These are phyloP conservation scores for Acronicta psi DNA, from an alignment of 2,888 invertebrate genomes.

Conservation along the genomic window DNA sequence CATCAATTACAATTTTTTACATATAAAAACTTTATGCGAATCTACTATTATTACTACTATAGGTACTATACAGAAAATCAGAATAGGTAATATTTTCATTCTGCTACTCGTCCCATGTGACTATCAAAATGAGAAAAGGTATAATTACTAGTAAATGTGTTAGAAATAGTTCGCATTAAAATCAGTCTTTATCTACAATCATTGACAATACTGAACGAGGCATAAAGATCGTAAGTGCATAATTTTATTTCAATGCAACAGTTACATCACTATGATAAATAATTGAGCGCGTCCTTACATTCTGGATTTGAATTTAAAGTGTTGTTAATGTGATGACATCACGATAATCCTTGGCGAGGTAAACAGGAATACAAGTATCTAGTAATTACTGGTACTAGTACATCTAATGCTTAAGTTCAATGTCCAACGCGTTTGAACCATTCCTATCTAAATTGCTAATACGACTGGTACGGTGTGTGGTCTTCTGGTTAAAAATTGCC, in stretches of 20 bases:
- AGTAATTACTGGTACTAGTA: slow-evolving; percentile 25
- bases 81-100: too few relatives aligned
- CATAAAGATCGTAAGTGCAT: background rate
- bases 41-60: too few relatives aligned
- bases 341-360: slow-evolving; percentile 31
- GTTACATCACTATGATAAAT: slow-evolving; percentile 5
- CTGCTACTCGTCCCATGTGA: too few relatives aligned
- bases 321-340: slow-evolving; percentile 32
- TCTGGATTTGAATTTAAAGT: slow-evolving; percentile 33
- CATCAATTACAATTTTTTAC: too few relatives aligned
- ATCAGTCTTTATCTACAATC: too few relatives aligned
- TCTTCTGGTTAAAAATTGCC: slow-evolving; percentile 9
- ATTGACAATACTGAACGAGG: background rate
- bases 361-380: slow-evolving; percentile 40
- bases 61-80: too few relatives aligned
- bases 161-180: too few relatives aligned
- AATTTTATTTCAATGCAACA: slow-evolving; percentile 10
- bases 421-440: slow-evolving; percentile 13
- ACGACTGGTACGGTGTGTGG: slow-evolving; percentile 32
- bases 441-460: slow-evolving; percentile 18
- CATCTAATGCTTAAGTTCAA: slow-evolving; percentile 25
- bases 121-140: too few relatives aligned
- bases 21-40: too few relatives aligned
- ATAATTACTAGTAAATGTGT: too few relatives aligned
- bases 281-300: slow-evolving; percentile 17